Evolutionary conservation across 2,797 vertebrate genomes (phyloP).

Genomic region (Syndactyla subalaris): DNA sequence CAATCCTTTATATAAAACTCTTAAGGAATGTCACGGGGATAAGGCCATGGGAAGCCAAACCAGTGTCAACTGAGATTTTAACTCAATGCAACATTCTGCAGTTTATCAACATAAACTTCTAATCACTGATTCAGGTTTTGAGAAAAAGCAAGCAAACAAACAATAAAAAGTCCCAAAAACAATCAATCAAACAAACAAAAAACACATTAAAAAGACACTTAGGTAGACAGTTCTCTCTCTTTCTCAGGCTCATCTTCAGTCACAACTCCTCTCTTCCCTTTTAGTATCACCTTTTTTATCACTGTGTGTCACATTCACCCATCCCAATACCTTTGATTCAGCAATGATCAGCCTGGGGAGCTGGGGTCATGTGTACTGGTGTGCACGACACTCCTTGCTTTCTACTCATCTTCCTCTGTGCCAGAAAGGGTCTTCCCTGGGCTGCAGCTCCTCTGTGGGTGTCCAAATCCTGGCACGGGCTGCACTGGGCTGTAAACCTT

Average conservation of each 20-base stretch:
- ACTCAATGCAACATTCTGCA: background rate
- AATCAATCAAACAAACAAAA: background rate
- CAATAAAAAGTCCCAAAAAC: no score
- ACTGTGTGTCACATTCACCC: fast-evolving
- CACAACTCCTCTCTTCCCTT: background rate
- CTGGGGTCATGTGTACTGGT: background rate
- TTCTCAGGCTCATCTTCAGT: background rate
- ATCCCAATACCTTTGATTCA: background rate
- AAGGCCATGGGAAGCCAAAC: background rate
- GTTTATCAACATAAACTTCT: background rate
- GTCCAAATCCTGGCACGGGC: fast-evolving
- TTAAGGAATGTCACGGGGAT: background rate
- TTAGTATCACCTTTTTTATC: background rate
- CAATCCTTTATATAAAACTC: background rate
- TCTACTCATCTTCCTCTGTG: background rate
- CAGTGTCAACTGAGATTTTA: background rate
- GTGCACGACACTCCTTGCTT: background rate
- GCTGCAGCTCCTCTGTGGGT: background rate
- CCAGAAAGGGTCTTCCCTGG: no score
- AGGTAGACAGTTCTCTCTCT: background rate
- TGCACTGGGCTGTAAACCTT: background rate
- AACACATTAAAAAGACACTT: background rate
- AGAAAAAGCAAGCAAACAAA: background rate
- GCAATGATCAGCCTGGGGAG: background rate
- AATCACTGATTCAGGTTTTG: background rate